Conservation (phyloP, 2,797 vertebrate genomes). For the Falco berigora region DNA sequence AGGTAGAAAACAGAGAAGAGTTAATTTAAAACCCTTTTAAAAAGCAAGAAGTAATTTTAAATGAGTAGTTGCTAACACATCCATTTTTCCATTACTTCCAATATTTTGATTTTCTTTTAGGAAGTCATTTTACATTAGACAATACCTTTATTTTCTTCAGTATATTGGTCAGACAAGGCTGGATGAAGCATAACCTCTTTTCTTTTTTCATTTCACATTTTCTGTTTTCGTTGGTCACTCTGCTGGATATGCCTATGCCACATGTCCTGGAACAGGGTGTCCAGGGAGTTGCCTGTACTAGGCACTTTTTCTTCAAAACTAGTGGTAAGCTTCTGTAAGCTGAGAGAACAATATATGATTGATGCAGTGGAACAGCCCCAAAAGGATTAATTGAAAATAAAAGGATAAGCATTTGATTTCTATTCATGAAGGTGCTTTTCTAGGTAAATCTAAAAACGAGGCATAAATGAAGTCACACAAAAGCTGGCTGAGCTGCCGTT, state of each 20-base stretch:
- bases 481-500: background rate
- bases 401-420: background rate
- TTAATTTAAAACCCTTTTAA: background rate
- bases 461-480: background rate
- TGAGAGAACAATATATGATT: conserved; percentile 63
- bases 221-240: conserved; percentile 88
- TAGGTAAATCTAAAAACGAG: background rate
- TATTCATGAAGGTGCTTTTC: background rate
- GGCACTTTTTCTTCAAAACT: conserved; percentile 90
- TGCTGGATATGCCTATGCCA: conserved; percentile 87
- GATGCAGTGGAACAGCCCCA: background rate
- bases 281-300: conserved; percentile 91
- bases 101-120: background rate
- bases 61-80: background rate
- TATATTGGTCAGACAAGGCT: conserved; percentile 80
- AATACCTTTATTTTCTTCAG: conserved; percentile 82
- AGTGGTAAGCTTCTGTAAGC: conserved; percentile 91
- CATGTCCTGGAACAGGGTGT: conserved; percentile 91
- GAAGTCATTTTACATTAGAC: background rate
- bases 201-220: conserved; percentile 91
- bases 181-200: conserved; percentile 86
- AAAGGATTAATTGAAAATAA: background rate
- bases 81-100: background rate
- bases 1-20: background rate
- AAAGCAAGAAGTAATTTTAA: background rate